A percentile compares a stretch with the other conserved stretches of the same genome.
phyloP scores from a whole-genome alignment of 2,797 vertebrate genomes.

The Lagodon rhomboides region DNA sequence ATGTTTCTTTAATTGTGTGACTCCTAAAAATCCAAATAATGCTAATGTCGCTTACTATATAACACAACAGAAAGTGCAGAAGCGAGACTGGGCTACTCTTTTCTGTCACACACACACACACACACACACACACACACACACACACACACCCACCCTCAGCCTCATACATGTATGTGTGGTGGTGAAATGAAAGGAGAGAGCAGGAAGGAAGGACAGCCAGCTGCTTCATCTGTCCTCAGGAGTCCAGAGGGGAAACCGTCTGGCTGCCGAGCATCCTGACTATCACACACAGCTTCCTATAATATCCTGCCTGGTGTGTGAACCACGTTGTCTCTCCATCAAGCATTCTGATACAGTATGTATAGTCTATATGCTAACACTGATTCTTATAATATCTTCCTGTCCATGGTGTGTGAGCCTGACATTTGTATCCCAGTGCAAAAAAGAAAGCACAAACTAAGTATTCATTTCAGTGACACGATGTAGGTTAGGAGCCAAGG shows the following conservation, averaged over 20 bases:
- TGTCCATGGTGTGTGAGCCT: not conserved
- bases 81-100: constrained; percentile 20
- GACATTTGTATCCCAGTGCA: not conserved
- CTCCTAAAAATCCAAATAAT: constrained; percentile 10
- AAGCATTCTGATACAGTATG: constrained; percentile 40
- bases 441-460: too few species aligned
- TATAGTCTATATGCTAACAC: constrained; percentile 28
- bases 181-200: constrained; percentile 79
- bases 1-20: constrained; percentile 1
- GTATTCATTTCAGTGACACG: not conserved
- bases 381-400: constrained; percentile 31
- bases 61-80: constrained; percentile 7
- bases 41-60: constrained; percentile 17
- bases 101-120: constrained; percentile 30
- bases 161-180: constrained; percentile 60
- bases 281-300: constrained; percentile 73
- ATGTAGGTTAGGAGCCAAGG: not conserved
- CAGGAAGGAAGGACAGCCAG: constrained; percentile 82
- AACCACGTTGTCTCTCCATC: constrained; percentile 37
- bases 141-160: constrained; percentile 38
- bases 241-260: constrained; percentile 78
- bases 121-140: constrained; percentile 25
- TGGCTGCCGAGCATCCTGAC: constrained; percentile 78
- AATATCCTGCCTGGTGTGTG: constrained; percentile 75
- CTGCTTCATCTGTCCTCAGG: constrained; percentile 81